A percentile compares a stretch with the other conserved stretches of the same genome.
Evolutionary conservation across 2,113 vertebrate genomes (phyloP).

Genomic region (Ornithorhynchus anatinus): DNA sequence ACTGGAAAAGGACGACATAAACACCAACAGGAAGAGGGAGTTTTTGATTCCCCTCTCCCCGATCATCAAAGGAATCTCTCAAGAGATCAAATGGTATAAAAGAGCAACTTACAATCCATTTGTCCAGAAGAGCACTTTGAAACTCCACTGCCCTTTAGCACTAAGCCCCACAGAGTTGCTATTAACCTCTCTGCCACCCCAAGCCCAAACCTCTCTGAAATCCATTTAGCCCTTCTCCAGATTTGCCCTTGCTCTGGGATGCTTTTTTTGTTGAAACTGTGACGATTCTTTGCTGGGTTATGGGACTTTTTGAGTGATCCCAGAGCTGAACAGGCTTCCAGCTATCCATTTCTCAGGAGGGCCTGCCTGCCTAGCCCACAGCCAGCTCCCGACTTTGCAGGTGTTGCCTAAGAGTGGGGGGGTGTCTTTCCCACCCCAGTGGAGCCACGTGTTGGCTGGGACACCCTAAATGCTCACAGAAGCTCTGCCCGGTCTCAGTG

Average conservation of each 20-base stretch:
- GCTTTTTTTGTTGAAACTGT: not conserved
- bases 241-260: not conserved
- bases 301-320: no score
- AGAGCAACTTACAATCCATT: not conserved
- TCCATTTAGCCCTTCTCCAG: not conserved
- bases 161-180: not conserved
- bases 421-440: no score
- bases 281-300: not conserved
- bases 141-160: not conserved
- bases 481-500: no score
- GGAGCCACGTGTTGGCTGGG: no score
- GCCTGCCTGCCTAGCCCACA: no score
- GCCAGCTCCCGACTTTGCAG: no score
- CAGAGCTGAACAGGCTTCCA: no score
- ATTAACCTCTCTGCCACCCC: not conserved
- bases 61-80: not conserved
- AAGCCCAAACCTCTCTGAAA: not conserved
- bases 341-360: no score
- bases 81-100: not conserved
- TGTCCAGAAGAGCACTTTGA: slow-evolving; percentile 3
- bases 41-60: slow-evolving; percentile 34
- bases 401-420: no score
- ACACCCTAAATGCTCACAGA: no score
- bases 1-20: slow-evolving; percentile 24
- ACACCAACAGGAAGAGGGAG: not conserved